Evolutionary conservation across 2,797 vertebrate genomes (phyloP), one percentile per base, ranked within the genome.

Genomic region (Euphonia xanthogaster): DNA sequence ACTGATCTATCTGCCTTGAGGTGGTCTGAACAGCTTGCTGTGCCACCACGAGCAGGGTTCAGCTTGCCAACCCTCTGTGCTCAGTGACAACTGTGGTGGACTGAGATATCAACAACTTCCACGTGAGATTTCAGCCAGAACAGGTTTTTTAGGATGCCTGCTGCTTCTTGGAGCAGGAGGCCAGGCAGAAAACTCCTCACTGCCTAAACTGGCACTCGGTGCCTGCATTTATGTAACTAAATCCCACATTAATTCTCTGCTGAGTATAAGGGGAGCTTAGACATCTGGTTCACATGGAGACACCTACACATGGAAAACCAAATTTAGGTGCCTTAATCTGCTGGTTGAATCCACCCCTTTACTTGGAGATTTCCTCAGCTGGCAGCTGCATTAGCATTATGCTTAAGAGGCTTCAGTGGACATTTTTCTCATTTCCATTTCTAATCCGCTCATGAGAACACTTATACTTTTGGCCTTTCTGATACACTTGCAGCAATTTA

Each of bases 241-340:
- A 90, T 88, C 87, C 68, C 61, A 88, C 50, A 22, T 42, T 47
- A 88, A 57, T 72, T 88, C 78, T 91, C 72, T 65, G n/a, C 61
- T 33, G 85, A 61, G 45, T 48, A 37, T 35, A 77, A 86, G 48
- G 47, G 50, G 78, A 95, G 85, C 61, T 96, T 68, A 94, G 91
- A 54, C 81, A 95, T 94, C 75, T 95, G 89, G 89, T 88, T 96
- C 91, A 93, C 91, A 90, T 91, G 93, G 91, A 96, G 91, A 96
- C 95, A 94, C 94, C 94, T 91, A 94, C 95, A 93, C 57, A 62
- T 21, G 7, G 10, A 77, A 96, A 74, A 9, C n/a, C 88, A 93
- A 83, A 94, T 94, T 91, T 93, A 93, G 94, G 82, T 80, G 65
- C 63, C 75, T 93, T 94, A 93, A 94, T 93, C 93, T 94, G 65